Base-by-base conservation (phyloP, 2,113 vertebrate species). In the Ceyx melanurus region DNA sequence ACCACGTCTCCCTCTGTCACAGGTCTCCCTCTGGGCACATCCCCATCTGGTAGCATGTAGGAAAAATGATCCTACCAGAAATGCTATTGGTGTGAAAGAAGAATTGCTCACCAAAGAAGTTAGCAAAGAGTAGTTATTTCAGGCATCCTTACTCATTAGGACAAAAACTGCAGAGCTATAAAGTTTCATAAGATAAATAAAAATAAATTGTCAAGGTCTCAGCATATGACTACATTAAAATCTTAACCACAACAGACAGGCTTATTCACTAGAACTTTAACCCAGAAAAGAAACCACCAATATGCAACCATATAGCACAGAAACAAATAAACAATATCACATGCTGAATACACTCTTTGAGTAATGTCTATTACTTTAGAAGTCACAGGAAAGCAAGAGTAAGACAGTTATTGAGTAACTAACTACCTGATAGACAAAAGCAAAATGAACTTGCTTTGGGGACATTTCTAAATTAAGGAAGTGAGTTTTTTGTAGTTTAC, bases 401-500 rank as follows among this genome's bases (percentile, higher is more conserved):
- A 51, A 82, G 14, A n/a, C 2, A 73, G n/a, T 25, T 70, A 77
- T 2, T 77, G 43, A 28, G 42, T n/a, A 37, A 90, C 74, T 53
- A 83, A 26, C 43, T 78, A 84, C 28, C 45, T 92, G 18, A 18
- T 9, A 54, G 42, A 70, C 31, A 33, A 76, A 94, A 78, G 7
- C 23, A 72, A 37, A 73, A 91, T 16, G 85, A 83, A 65, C 25
- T 86, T 61, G 10, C 23, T 92, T 45, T 70, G 35, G 54, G 46
- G 58, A 28, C 8, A 81, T n/a, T 28, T 25, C 40, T 48, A 80
- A 91, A 89, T 80, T 88, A 80, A 71, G 58, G 37, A 92, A 90
- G 71, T 35, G 20, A 89, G 53, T 4, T 87, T 91, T 92, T 90
- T 90, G 7, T 72, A 70, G 28, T 86, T 81, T 50, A 67, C 35